A percentile compares a stretch with the other conserved stretches of the same genome.
Conservation (phyloP, 2,113 vertebrate species). For the Odontesthes bonariensis region DNA sequence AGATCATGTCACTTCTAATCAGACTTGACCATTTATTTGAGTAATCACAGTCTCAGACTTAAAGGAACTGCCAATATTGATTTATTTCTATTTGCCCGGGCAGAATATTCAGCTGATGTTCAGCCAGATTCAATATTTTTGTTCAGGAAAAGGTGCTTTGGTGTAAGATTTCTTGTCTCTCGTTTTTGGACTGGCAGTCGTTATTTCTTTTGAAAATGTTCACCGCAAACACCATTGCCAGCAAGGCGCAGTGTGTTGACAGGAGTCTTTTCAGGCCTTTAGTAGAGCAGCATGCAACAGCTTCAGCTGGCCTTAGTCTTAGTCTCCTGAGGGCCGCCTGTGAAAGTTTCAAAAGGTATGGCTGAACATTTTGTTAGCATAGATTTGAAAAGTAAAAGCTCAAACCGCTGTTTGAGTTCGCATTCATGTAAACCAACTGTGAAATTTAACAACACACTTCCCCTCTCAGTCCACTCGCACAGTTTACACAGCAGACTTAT, state of each 20-base stretch:
- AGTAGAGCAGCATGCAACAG: background rate
- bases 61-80: background rate
- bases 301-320: background rate
- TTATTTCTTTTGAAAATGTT: background rate
- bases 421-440: background rate
- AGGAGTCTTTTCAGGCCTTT: background rate
- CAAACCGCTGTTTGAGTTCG: background rate
- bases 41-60: background rate
- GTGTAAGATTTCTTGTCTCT: too few relatives aligned
- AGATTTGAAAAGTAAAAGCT: background rate
- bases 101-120: background rate
- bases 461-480: background rate
- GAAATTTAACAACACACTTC: background rate
- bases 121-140: too few relatives aligned
- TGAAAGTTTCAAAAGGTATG: too few relatives aligned
- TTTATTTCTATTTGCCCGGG: background rate
- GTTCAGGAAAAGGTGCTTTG: too few relatives aligned
- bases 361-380: background rate
- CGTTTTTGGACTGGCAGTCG: background rate
- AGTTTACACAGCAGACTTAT: background rate
- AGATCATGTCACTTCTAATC: background rate
- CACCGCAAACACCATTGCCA: background rate
- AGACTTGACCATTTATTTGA: background rate
- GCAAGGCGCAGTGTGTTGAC: background rate
- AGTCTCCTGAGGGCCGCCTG: background rate